Evolutionary conservation across 2,113 vertebrate genomes (phyloP).

Genomic region (Bos indicus): DNA sequence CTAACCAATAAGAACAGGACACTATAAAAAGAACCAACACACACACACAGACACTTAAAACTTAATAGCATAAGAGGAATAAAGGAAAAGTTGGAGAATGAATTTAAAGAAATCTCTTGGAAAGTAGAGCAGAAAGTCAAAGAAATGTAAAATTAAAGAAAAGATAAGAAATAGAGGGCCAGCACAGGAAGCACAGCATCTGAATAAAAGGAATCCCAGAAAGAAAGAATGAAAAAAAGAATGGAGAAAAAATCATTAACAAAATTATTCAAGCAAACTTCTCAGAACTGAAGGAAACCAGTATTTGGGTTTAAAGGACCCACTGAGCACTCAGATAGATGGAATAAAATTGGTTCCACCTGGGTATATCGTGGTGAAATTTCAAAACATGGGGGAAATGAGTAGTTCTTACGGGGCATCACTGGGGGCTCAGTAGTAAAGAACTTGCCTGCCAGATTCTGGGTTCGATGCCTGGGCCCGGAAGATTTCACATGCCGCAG

Average conservation of each 20-base stretch:
- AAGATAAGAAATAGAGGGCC: not conserved
- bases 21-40: not conserved
- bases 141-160: not conserved
- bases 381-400: not conserved
- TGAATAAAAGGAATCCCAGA: not conserved
- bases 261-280: not conserved
- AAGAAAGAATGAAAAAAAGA: not conserved
- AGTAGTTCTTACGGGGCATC: not conserved
- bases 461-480: not conserved
- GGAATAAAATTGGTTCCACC: not conserved
- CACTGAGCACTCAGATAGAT: not conserved
- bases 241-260: not conserved
- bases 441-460: not conserved
- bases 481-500: not conserved
- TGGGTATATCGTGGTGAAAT: not conserved
- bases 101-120: not conserved
- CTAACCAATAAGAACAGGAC: not conserved
- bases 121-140: not conserved
- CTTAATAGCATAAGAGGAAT: not conserved
- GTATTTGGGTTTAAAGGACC: not conserved
- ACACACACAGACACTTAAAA: not conserved
- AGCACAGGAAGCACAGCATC: not conserved
- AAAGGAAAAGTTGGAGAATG: not conserved
- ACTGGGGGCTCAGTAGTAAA: not conserved
- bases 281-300: not conserved